Evolutionary conservation across 2,797 vertebrate species (phyloP).

Genomic region (Clarias laeviceps): DNA sequence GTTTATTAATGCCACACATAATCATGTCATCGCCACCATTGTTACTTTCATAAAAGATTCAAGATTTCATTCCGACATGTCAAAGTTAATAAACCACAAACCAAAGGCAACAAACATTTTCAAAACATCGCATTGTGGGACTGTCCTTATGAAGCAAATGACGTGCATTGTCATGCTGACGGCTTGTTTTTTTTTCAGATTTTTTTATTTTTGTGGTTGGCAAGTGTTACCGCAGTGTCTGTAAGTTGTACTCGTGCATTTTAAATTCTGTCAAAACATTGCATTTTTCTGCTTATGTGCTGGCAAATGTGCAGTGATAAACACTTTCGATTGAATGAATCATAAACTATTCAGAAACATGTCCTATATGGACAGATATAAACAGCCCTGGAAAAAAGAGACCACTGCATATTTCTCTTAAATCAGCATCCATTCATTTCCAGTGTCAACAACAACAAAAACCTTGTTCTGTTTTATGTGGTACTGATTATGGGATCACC

Average conservation of each 20-base stretch:
- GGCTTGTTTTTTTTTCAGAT: constrained; percentile 64
- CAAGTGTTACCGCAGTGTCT: constrained; percentile 73
- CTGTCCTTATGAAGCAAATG: constrained; percentile 50
- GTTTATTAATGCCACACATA: background rate
- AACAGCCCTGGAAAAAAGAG: too few relatives aligned
- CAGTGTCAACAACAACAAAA: too few relatives aligned
- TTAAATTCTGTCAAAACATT: constrained; percentile 47
- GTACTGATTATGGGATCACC: too few relatives aligned
- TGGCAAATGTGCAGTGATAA: constrained; percentile 48
- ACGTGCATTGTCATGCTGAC: constrained; percentile 46
- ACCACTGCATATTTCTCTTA: too few relatives aligned
- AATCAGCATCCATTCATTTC: too few relatives aligned
- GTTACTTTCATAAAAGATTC: background rate
- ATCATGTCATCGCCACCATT: background rate
- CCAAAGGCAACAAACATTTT: constrained; percentile 24
- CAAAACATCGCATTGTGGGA: constrained; percentile 43
- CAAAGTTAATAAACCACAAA: constrained; percentile 23
- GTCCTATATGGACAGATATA: background rate
- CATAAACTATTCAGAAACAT: constrained; percentile 25
- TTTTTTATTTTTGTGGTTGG: constrained; percentile 68
- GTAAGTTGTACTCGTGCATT: constrained; percentile 58
- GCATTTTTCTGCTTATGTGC: constrained; percentile 11
- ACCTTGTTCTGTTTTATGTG: too few relatives aligned
- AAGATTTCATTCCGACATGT: background rate
- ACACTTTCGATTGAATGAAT: constrained; percentile 47